Base-by-base conservation (phyloP, 2,888 invertebrate species). In the Drosophila buzzatii region DNA sequence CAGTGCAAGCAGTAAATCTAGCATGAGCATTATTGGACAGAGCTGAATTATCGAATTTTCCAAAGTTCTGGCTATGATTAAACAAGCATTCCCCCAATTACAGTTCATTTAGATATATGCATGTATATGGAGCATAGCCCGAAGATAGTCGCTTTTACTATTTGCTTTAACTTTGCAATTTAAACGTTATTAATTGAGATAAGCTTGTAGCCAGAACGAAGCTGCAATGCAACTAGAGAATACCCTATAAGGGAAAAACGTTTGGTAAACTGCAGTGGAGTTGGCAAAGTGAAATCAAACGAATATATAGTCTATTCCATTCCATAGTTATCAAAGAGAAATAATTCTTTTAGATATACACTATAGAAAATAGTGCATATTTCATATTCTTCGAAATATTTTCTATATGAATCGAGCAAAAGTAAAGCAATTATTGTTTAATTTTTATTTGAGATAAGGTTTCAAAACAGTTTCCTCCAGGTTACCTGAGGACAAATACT, bases 1-100 rank as follows among this genome's bases (percentile, higher is more conserved):
- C 70, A 70, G 42, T 60, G 23, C 49, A 61, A 42, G 42, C 31
- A 9, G 1, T 10, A n/a, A 27, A 55, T 7, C 0, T 10, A 10
- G 23, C 39, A 23, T 53, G 37, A 9, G 23, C 47, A 27, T 27
- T n/a, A 47, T 27, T 27, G 27, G 47, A 47, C 37, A 53, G 41
- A 41, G 16, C 41, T 41, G 8, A 41, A 41, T 23, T 27, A 31
- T 27, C 16, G 47, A 27, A n/a, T 5, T 31, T n/a, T 9, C 9
- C 47, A n/a, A 10, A 31, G 31, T 49, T 49, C 49, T 49, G 31
- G 10, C 31, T 10, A 5, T n/a, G 27, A 16, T 45, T 41, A 41
- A 41, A n/a, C n/a, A 41, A 8, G 7, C 39, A 39, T 39, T 39
- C n/a, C 39, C 39, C 39, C 39, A 7, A 39, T 39, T 3, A 1